Conservation (phyloP, 2,888 invertebrate species). For the Euclidia mi region DNA sequence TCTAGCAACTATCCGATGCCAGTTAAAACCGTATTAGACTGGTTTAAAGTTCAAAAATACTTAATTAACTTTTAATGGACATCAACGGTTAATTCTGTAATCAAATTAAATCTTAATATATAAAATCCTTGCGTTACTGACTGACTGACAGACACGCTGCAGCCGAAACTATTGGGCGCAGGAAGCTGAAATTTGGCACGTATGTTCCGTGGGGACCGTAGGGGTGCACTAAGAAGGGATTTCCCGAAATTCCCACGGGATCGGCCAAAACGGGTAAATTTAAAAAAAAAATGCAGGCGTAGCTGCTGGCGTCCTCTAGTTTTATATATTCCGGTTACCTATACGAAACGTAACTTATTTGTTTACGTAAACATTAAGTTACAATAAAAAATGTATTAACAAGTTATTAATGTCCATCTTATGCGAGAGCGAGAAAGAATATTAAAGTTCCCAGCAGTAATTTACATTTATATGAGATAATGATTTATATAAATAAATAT, state of each 20-base stretch:
- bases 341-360: constrained; percentile 30
- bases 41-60: constrained; percentile 30
- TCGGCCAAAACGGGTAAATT: no score
- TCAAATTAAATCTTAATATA: constrained; percentile 42
- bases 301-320: no score
- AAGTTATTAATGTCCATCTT: constrained; percentile 16
- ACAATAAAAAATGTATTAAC: constrained; percentile 35
- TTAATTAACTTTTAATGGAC: constrained; percentile 26
- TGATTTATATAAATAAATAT: constrained; percentile 25
- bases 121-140: no score
- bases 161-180: no score
- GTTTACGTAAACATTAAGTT: constrained; percentile 34
- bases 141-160: no score
- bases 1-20: constrained; percentile 20
- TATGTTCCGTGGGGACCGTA: no score
- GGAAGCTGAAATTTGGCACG: no score
- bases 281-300: no score
- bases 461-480: constrained; percentile 36
- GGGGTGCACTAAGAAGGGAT: no score
- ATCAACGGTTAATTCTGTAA: constrained; percentile 36
- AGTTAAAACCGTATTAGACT: constrained; percentile 22
- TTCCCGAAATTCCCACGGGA: no score
- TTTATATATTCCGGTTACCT: constrained; percentile 40
- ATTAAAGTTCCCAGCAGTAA: constrained; percentile 16
- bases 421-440: constrained; percentile 2